Conservation (phyloP, 2,113 vertebrate species). For the Oncorhynchus gorbuscha region DNA sequence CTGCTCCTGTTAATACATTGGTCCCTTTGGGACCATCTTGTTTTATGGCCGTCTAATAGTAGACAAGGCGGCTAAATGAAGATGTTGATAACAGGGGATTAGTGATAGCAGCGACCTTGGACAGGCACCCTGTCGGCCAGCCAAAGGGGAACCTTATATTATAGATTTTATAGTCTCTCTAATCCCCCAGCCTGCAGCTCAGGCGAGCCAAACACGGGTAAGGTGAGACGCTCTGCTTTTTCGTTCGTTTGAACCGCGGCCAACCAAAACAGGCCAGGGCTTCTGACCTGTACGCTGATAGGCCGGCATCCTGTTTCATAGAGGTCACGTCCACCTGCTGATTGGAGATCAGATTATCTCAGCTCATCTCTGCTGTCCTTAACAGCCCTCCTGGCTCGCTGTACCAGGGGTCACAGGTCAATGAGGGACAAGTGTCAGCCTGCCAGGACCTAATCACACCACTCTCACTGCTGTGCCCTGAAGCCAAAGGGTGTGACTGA, state of each 20-base stretch:
- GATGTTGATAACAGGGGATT: conserved; percentile 54
- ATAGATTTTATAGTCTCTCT: conserved; percentile 51
- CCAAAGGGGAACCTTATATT: conserved; percentile 56
- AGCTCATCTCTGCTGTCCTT: conserved; percentile 8
- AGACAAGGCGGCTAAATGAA: conserved; percentile 52
- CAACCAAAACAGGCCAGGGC: conserved; percentile 19
- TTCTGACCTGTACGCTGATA: conserved; percentile 12
- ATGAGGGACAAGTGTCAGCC: conserved; percentile 10
- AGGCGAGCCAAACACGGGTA: conserved; percentile 52
- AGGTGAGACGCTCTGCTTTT: conserved; percentile 41
- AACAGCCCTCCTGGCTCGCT: neutral
- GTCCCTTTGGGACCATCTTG: conserved; percentile 22
- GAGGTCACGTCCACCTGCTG: conserved; percentile 34
- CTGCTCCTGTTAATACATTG: conserved; percentile 40
- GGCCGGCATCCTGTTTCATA: conserved; percentile 8
- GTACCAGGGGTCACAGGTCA: conserved; percentile 4
- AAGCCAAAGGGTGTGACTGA: neutral
- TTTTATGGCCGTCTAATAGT: conserved; percentile 58
- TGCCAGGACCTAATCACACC: neutral
- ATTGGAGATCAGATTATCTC: conserved; percentile 16
- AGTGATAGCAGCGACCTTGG: conserved; percentile 36
- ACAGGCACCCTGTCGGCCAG: conserved; percentile 26
- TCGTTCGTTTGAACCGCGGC: conserved; percentile 37
- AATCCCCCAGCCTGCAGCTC: conserved; percentile 47
- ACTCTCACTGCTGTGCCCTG: neutral